Conservation (phyloP, 2,888 invertebrate species). For the Parnassius orleans region DNA sequence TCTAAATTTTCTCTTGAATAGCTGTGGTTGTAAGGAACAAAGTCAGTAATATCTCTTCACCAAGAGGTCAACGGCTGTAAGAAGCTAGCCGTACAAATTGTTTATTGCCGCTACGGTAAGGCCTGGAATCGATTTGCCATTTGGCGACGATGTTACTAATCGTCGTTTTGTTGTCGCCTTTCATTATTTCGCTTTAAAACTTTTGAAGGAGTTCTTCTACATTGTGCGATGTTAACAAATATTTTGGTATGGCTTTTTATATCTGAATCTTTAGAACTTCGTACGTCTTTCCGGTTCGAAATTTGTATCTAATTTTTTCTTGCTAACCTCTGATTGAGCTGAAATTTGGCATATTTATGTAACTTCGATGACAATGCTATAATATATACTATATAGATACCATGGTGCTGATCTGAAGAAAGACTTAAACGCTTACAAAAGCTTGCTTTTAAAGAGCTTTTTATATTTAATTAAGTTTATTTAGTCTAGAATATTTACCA, state of each 20-base stretch:
- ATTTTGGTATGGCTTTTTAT: not conserved
- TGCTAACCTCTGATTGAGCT: too few relatives aligned
- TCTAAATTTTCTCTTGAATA: not conserved
- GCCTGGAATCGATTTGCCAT: slow-evolving; percentile 18
- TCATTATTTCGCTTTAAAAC: slow-evolving; percentile 18
- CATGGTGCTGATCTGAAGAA: too few relatives aligned
- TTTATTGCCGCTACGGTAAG: slow-evolving; percentile 27
- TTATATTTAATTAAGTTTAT: too few relatives aligned
- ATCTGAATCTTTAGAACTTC: not conserved
- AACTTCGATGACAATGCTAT: too few relatives aligned
- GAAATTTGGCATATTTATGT: too few relatives aligned
- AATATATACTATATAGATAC: too few relatives aligned
- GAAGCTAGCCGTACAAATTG: slow-evolving; percentile 34
- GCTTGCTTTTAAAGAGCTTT: too few relatives aligned
- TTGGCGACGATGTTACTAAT: slow-evolving; percentile 17
- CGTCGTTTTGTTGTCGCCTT: slow-evolving; percentile 21
- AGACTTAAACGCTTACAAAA: too few relatives aligned
- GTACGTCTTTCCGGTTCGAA: too few relatives aligned
- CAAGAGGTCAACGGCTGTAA: slow-evolving; percentile 38
- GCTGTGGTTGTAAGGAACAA: slow-evolving; percentile 9
- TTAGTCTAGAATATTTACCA: too few relatives aligned
- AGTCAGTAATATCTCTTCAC: slow-evolving; percentile 30
- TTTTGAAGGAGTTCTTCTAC: not conserved
- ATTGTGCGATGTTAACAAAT: not conserved
- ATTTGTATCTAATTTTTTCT: too few relatives aligned